Percentiles rank a stretch among this genome's conserved stretches.
Evolutionary conservation across 2,113 vertebrate species (phyloP).

Genomic region (Silurus asotus): DNA sequence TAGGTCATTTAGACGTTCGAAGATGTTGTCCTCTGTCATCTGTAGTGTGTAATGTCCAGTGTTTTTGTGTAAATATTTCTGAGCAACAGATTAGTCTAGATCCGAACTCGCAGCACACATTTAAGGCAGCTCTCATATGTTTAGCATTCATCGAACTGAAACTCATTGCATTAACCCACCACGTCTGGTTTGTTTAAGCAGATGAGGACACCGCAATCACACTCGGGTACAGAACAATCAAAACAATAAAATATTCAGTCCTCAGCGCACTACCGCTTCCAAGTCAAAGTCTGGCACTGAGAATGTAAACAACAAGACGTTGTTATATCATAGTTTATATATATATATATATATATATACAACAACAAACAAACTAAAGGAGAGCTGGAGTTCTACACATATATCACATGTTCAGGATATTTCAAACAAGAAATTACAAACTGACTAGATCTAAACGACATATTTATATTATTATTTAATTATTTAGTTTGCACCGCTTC

Average conservation of each 20-base stretch:
- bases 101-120: neutral
- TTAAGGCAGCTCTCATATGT: neutral
- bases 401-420: neutral
- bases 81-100: neutral
- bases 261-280: neutral
- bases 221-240: neutral
- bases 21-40: neutral
- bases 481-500: neutral
- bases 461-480: slow-evolving; percentile 1
- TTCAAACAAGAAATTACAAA: neutral
- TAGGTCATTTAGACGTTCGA: neutral
- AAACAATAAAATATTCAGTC: neutral
- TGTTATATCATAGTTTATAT: neutral
- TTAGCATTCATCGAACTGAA: neutral
- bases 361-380: too few relatives aligned
- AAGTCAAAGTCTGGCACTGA: neutral
- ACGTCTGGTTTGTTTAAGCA: neutral
- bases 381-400: neutral
- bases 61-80: neutral
- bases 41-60: neutral
- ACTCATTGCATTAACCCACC: neutral
- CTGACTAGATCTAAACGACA: neutral
- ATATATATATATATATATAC: too few relatives aligned
- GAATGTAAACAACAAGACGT: neutral
- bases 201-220: neutral